Base-by-base conservation (phyloP, 2,888 invertebrate species). In the Timema podura region DNA sequence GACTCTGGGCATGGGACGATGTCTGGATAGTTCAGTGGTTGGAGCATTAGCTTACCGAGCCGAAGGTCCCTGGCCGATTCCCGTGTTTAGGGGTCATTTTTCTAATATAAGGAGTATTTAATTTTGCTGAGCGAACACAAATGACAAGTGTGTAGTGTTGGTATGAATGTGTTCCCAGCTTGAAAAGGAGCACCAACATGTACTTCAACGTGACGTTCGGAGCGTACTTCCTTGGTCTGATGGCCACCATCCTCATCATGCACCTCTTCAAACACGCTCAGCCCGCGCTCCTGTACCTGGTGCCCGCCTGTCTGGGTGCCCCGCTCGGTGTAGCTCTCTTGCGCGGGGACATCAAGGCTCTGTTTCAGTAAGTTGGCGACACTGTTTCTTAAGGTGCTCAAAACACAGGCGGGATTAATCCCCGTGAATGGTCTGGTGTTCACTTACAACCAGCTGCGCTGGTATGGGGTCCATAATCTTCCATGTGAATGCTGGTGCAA, bases 201-300 rank as follows among this genome's bases (percentile, higher is more conserved):
- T 95, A 95, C 81, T 99, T 98, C 85, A 91, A 91, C 79, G 89
- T 93, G 5, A 94, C 97, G 5, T 92, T 98, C 81, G 80, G 89
- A 64, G 98, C 99, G 2, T 99, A 99, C 82, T 90, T 98, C 77
- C 81, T 95, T 77, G 99, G 99, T 1, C 85, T 99, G 73, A 83
- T 96, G 80, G 88, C 93, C 44, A 99, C 99, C 1, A 97, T 99
- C 81, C 88, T 94, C 76, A 94, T 99, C 72, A 98, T 99, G 97
- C 97, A 98, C 83, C 86, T 95, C 76, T 99, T 96, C 84, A 95
- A 96, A 82, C 98, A 97, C 84, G 98, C 98, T 45, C 96, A 99
- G 86, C 99, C 99, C 0, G 99, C 99, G 68, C 86, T 99, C 71
- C 84, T 99, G 77, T 99, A 99, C 83, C 85, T 99, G 74, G 99